These are phyloP conservation scores for Ctenomys sociabilis DNA, from an alignment of 2,113 vertebrate genomes.

Conservation along the genomic window DNA sequence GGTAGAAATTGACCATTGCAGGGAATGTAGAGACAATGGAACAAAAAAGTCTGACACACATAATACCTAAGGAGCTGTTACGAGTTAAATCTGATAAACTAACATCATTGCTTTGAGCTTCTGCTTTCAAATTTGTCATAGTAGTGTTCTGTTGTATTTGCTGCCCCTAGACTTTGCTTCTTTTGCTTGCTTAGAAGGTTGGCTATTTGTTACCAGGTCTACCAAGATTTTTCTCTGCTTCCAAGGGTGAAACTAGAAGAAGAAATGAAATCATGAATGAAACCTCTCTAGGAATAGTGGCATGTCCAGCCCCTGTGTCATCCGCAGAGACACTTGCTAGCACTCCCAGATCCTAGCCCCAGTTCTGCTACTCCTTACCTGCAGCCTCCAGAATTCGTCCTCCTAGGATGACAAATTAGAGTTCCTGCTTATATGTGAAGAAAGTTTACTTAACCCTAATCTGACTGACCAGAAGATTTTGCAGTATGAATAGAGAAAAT, in stretches of 20 bases:
- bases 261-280: background rate
- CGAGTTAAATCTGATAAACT: background rate
- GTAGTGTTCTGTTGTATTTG: background rate
- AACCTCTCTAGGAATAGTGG: background rate
- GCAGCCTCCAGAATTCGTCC: background rate
- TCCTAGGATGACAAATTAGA: background rate
- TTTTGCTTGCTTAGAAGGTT: background rate
- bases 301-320: accelerated
- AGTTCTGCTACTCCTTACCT: background rate
- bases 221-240: background rate
- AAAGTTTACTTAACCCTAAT: background rate
- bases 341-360: background rate
- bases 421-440: background rate
- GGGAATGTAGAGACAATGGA: background rate
- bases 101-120: background rate
- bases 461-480: background rate
- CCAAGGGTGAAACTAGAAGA: background rate
- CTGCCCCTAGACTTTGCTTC: background rate
- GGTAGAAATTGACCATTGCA: background rate
- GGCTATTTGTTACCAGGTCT: background rate
- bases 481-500: background rate
- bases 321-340: background rate
- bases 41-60: background rate
- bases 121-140: background rate
- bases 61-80: background rate